Conservation (phyloP, 1,140 invertebrate species). For the Reticulitermes speratus region DNA sequence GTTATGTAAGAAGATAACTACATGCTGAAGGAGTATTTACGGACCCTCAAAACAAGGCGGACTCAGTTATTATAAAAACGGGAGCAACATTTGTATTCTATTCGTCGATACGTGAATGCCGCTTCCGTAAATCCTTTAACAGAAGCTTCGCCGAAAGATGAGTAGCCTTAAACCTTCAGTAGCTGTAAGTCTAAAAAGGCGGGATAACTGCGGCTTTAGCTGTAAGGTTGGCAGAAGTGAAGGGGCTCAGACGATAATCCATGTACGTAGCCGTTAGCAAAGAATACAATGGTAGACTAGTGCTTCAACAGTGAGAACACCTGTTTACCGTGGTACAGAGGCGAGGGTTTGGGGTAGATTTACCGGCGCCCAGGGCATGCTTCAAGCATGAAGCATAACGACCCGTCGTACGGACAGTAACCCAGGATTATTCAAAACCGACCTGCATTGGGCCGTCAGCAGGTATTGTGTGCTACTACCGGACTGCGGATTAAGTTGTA, state of each 20-base stretch:
- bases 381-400: neutral
- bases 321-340: neutral
- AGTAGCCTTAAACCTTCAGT: neutral
- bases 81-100: neutral
- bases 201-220: neutral
- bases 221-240: slow-evolving; percentile 4
- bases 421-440: slow-evolving; percentile 17
- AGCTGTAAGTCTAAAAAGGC: neutral
- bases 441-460: neutral
- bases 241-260: neutral
- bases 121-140: neutral
- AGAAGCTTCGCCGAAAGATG: neutral
- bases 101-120: neutral
- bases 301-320: neutral
- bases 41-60: too few relatives aligned
- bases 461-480: neutral
- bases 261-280: neutral
- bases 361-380: slow-evolving; percentile 2
- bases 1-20: too few relatives aligned
- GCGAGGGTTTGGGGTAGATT: neutral
- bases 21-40: too few relatives aligned
- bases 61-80: neutral
- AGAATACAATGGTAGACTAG: neutral
- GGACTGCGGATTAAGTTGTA: neutral
- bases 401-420: neutral